These are phyloP conservation scores for Adela reaumurella DNA, from an alignment of 2,888 invertebrate genomes.

Conservation along the genomic window DNA sequence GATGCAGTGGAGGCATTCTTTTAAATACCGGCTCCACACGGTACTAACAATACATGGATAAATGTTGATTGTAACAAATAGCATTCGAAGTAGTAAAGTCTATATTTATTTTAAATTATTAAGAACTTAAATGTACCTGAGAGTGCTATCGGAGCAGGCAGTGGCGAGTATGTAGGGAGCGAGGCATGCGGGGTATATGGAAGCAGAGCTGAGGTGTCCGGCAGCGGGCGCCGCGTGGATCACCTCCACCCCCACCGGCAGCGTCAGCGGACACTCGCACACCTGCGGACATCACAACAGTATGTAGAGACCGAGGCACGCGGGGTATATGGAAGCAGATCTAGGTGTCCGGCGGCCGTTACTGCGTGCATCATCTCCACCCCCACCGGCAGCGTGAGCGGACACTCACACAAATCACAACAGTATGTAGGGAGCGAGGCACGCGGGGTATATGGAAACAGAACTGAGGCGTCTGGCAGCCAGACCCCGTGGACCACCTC, in stretches of 20 bases:
- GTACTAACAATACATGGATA: no score
- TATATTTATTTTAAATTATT: no score
- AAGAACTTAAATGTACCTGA: no score
- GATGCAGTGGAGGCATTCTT: no score
- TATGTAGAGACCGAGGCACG: conserved; percentile 97
- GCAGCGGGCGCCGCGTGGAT: conserved; percentile 93
- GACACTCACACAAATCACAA: conserved; percentile 95
- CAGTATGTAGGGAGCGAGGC: conserved; percentile 94
- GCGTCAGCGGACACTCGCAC: conserved; percentile 80
- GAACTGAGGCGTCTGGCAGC: conserved; percentile 97
- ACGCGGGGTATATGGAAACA: conserved; percentile 98
- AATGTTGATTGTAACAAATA: no score
- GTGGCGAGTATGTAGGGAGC: conserved; percentile 96
- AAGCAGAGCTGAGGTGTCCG: conserved; percentile 95
- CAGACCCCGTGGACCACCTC: conserved; percentile 93
- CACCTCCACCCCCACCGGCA: conserved; percentile 89
- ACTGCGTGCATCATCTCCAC: conserved; percentile 85
- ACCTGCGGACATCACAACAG: conserved; percentile 73
- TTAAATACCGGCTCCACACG: no score
- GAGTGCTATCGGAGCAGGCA: conserved; percentile 90
- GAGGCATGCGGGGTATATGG: conserved; percentile 98
- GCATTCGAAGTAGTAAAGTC: no score
- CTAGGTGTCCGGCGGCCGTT: conserved; percentile 94
- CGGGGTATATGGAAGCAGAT: conserved; percentile 97
- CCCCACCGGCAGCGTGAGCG: conserved; percentile 53